Evolutionary conservation across 2,113 vertebrate species (phyloP).

Genomic region (Alectura lathami): DNA sequence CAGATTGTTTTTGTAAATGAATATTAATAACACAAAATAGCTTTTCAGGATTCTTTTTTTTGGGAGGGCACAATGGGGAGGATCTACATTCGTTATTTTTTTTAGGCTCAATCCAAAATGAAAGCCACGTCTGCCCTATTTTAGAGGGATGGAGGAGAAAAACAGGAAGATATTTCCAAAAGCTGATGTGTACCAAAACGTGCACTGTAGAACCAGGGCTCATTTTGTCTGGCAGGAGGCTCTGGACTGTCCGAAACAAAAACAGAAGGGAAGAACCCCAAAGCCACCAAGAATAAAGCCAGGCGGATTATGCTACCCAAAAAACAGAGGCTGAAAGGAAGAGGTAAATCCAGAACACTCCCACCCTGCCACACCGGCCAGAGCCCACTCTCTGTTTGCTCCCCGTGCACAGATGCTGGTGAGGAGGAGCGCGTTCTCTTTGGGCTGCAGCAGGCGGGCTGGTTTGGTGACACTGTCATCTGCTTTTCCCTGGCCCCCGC

Average conservation of each 20-base stretch:
- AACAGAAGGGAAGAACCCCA: neutral
- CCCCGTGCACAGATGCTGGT: rapidly evolving
- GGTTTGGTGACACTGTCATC: neutral
- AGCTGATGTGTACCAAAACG: neutral
- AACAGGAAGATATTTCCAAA: neutral
- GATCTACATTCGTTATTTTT: neutral
- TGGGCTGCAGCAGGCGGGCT: neutral
- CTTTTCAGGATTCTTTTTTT: neutral
- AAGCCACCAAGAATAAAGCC: neutral
- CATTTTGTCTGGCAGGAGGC: neutral
- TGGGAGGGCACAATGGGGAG: too few relatives aligned
- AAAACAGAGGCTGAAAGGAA: neutral
- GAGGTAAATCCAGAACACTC: neutral
- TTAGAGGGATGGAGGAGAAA: neutral
- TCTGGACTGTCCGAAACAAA: neutral
- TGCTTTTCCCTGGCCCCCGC: neutral
- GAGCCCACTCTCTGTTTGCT: neutral
- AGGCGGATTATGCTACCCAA: neutral
- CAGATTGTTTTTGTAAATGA: neutral
- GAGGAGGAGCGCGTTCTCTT: neutral
- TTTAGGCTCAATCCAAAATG: neutral
- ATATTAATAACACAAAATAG: neutral
- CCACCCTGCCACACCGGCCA: neutral
- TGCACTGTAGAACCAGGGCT: neutral
- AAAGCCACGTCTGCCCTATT: neutral